A percentile compares a stretch with the other conserved stretches of the same genome.
phyloP scores from a whole-genome alignment of 2,888 invertebrate genomes.

The Clistopyga incitator region DNA sequence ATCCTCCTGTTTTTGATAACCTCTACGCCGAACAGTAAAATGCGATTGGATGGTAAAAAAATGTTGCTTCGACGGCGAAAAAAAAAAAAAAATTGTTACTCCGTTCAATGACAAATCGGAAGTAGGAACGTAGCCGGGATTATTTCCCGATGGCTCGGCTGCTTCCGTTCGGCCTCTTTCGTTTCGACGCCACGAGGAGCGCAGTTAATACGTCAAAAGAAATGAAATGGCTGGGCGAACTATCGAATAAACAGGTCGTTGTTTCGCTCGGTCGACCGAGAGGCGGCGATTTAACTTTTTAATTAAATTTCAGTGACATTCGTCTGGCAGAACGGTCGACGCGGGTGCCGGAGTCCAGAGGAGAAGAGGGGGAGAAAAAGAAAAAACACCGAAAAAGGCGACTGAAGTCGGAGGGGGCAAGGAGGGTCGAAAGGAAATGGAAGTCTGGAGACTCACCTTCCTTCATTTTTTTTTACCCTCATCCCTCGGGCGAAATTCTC shows the following conservation, averaged over 20 bases:
- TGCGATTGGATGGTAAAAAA: too few species aligned
- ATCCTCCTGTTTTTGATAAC: too few species aligned
- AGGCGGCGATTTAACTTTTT: conserved; percentile 67
- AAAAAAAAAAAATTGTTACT: too few species aligned
- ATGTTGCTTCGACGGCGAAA: too few species aligned
- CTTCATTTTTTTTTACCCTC: conserved; percentile 35
- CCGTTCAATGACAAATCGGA: conserved; percentile 9
- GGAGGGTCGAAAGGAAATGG: conserved; percentile 48
- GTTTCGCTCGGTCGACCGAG: conserved; percentile 60
- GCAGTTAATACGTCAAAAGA: conserved; percentile 63
- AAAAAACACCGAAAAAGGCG: conserved; percentile 23
- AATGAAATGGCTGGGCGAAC: conserved; percentile 49
- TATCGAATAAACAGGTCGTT: conserved; percentile 51
- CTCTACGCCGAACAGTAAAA: too few species aligned
- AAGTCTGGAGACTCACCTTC: conserved; percentile 20
- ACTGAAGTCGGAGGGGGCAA: neutral
- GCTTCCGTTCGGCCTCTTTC: neutral
- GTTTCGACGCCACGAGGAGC: neutral
- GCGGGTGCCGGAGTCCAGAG: conserved; percentile 9
- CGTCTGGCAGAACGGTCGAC: conserved; percentile 43
- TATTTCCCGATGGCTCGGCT: neutral
- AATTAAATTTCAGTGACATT: conserved; percentile 71
- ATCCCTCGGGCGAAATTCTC: conserved; percentile 46
- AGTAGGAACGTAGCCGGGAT: neutral
- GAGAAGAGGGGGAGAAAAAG: conserved; percentile 21